These are phyloP conservation scores for Piliocolobus tephrosceles DNA, from an alignment of 2,113 vertebrate species.

Conservation along the genomic window DNA sequence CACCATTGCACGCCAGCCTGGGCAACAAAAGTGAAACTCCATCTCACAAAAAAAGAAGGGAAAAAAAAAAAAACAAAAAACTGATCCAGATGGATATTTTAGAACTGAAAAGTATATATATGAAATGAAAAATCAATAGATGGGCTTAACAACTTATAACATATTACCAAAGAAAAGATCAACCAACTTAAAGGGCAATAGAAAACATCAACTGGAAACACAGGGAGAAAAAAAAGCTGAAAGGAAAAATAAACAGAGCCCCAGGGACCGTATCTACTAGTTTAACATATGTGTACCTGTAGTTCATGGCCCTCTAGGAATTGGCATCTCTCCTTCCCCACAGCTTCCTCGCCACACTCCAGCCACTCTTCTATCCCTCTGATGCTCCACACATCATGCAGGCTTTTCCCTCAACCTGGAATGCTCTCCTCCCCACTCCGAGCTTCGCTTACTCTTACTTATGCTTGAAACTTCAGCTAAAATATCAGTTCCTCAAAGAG, in stretches of 20 bases:
- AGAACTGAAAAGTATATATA: background rate
- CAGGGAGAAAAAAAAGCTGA: background rate
- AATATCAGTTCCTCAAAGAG: background rate
- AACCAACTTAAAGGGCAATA: background rate
- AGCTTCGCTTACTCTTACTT: background rate
- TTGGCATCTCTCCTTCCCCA: background rate
- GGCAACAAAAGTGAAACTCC: too few species aligned
- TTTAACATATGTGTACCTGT: background rate
- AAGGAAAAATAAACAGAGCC: background rate
- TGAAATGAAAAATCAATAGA: background rate
- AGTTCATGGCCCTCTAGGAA: background rate
- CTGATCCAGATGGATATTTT: background rate
- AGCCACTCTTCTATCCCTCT: background rate
- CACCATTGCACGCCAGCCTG: too few species aligned
- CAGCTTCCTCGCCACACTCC: background rate
- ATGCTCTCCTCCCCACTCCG: background rate
- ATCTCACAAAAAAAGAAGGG: too few species aligned
- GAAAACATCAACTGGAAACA: background rate
- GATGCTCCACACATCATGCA: fast-evolving
- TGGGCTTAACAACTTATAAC: background rate
- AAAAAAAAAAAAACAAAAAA: too few species aligned
- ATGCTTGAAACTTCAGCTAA: background rate
- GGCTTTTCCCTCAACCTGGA: background rate
- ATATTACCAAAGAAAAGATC: background rate
- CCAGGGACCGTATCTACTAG: background rate